phyloP scores from a whole-genome alignment of 1,140 invertebrate species.

The Elymnias hypermnestra region DNA sequence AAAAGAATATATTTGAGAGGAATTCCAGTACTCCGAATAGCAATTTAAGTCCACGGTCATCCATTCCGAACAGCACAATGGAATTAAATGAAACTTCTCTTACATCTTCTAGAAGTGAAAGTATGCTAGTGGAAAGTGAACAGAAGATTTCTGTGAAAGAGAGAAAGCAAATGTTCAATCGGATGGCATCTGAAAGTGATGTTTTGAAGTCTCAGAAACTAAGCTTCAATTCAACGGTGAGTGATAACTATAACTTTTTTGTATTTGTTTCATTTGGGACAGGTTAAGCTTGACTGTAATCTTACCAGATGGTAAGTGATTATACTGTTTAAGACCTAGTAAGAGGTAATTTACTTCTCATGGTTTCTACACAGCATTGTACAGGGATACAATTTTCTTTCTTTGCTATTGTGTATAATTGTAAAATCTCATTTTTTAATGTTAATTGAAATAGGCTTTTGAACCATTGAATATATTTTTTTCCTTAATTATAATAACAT shows the following conservation, averaged over 20 bases:
- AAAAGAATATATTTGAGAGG: slow-evolving; percentile 41
- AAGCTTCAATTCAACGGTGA: slow-evolving; percentile 48
- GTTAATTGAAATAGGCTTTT: no score
- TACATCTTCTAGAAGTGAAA: slow-evolving; percentile 53
- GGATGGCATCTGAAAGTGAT: slow-evolving; percentile 89
- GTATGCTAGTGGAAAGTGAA: slow-evolving; percentile 60
- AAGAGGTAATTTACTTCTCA: no score
- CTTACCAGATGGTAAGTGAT: no score
- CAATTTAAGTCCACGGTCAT: slow-evolving; percentile 22
- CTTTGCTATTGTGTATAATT: no score
- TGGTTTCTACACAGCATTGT: no score
- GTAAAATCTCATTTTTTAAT: no score
- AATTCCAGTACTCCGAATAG: slow-evolving; percentile 29
- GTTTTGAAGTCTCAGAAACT: slow-evolving; percentile 66
- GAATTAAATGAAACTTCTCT: slow-evolving; percentile 22
- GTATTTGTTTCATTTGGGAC: no score
- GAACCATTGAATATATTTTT: no score
- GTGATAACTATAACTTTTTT: slow-evolving; percentile 20
- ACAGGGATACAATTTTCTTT: no score
- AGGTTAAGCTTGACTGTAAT: no score
- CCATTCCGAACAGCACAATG: slow-evolving; percentile 36
- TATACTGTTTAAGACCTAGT: no score
- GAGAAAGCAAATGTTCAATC: slow-evolving; percentile 93
- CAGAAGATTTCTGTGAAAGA: slow-evolving; percentile 92
- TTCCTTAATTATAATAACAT: no score